Evolutionary conservation across 2,113 vertebrate genomes (phyloP).

Genomic region (Xerus inauris): DNA sequence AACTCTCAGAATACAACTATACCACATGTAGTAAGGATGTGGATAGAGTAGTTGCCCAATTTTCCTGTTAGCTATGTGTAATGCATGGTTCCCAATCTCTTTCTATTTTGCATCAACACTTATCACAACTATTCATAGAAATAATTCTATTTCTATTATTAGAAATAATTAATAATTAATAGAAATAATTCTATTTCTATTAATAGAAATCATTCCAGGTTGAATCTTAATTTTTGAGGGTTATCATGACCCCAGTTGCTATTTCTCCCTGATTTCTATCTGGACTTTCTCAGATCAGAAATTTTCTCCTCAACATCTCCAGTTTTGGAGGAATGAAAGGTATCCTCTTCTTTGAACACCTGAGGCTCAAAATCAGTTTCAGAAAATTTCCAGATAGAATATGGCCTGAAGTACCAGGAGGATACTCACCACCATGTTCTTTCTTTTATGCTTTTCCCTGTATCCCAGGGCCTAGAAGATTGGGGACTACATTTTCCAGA

Average conservation of each 20-base stretch:
- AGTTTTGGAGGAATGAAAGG: not conserved
- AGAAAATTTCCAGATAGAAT: not conserved
- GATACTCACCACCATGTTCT: not conserved
- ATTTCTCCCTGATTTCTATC: slow-evolving; percentile 17
- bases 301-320: not conserved
- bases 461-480: not conserved
- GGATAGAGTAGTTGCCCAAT: not conserved
- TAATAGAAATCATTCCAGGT: not conserved
- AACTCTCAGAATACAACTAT: not conserved
- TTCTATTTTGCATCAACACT: slow-evolving; percentile 4
- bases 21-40: not conserved
- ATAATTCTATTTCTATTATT: not conserved
- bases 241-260: not conserved
- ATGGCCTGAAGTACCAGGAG: not conserved
- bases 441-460: not conserved
- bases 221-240: not conserved
- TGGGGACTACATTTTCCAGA: not conserved
- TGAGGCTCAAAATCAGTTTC: slow-evolving; percentile 1
- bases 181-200: not conserved
- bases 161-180: not conserved
- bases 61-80: not conserved
- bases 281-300: not conserved
- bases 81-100: not conserved
- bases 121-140: not conserved
- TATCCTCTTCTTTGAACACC: not conserved